A percentile compares a stretch with the other conserved stretches of the same genome.
These are phyloP conservation scores for Protonibea diacanthus DNA, from an alignment of 2,797 vertebrate species.

Conservation along the genomic window DNA sequence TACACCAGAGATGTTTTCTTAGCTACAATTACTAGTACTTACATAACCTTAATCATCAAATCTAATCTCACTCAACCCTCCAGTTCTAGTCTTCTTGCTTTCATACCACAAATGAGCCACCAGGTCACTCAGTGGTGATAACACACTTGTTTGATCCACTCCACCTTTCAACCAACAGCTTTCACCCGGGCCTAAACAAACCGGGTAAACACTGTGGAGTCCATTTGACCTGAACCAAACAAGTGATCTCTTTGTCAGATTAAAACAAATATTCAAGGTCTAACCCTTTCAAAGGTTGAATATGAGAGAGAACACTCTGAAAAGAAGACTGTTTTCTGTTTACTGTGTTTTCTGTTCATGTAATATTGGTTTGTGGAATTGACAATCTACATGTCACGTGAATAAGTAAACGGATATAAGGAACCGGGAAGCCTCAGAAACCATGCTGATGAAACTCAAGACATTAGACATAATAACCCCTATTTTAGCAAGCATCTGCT, in stretches of 20 bases:
- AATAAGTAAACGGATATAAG: background rate
- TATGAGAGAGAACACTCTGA: no score
- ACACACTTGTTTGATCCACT: no score
- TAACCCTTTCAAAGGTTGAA: no score
- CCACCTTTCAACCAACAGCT: background rate
- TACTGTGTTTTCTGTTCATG: background rate
- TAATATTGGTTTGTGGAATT: no score
- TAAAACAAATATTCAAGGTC: background rate
- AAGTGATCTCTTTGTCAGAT: no score
- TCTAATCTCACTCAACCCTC: no score
- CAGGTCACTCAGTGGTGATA: no score
- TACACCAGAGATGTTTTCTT: background rate
- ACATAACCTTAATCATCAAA: no score
- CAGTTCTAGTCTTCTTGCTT: background rate
- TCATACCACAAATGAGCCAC: background rate
- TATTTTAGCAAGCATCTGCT: background rate
- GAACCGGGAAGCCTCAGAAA: background rate
- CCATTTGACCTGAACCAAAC: background rate
- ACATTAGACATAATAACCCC: background rate
- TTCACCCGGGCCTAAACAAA: background rate
- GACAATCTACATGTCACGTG: background rate
- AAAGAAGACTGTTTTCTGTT: no score
- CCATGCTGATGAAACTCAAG: background rate
- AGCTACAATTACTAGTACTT: no score
- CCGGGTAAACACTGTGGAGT: no score